These are phyloP conservation scores for Sycophila sp. DNA, from an alignment of 1,140 invertebrate species.

Conservation along the genomic window DNA sequence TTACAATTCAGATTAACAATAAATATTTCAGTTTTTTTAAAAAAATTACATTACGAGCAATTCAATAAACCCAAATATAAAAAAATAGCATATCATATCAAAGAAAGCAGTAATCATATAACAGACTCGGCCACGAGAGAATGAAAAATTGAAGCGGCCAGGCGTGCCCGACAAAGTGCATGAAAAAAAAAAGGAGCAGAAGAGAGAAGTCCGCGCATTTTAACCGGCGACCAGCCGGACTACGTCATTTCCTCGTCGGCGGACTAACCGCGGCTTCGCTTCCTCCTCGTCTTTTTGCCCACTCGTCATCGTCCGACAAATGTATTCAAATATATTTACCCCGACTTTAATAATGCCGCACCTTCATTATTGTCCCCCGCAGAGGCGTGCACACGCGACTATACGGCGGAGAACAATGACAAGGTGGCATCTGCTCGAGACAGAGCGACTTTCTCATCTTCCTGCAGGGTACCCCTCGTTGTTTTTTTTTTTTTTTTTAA, in stretches of 20 bases:
- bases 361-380: constrained; percentile 44
- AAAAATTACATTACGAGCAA: no score
- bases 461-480: background rate
- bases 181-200: no score
- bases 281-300: no score
- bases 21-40: no score
- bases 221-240: background rate
- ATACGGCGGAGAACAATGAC: background rate
- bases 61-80: no score
- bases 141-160: background rate
- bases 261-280: background rate
- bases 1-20: no score
- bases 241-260: constrained; percentile 9
- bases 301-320: constrained; percentile 47
- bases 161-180: no score
- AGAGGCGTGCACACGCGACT: background rate
- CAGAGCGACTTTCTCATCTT: background rate
- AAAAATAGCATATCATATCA: no score
- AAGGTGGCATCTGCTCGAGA: no score
- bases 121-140: no score
- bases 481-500: background rate
- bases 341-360: constrained; percentile 46
- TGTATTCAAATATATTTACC: constrained; percentile 53
- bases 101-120: no score
- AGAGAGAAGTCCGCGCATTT: background rate